Evolutionary conservation across 2,888 invertebrate species (phyloP), one percentile per base, ranked within the genome.

Genomic region (Nasonia oneida): DNA sequence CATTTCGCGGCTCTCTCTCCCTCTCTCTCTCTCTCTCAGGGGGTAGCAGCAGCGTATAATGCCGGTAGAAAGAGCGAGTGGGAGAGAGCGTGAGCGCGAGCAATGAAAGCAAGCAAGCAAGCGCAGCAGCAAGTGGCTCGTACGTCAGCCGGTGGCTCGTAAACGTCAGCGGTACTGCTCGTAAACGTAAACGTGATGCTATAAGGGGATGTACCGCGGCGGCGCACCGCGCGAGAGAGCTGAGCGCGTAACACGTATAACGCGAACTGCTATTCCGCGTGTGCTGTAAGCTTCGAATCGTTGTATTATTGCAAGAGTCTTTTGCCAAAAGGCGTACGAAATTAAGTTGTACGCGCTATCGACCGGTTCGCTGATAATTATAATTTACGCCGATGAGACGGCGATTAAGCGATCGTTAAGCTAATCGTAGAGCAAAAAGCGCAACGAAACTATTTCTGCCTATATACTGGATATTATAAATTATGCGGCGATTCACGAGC

Each of bases 61-160:
- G 10, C 57, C 18, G 42, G 64, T 23, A 47, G 57, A 10, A 14
- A 47, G 14, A 67, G 70, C n/a, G 18, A 29, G n/a, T 29, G 6
- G 15, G n/a, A 70, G 85, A 89, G 88, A 87, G 88, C 87, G 88
- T 23, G 50, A 77, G 77, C 76, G 39, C 57, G 88, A 90, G 90
- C 88, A 87, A 88, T 89, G 88, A 90, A 90, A 91, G 91, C 90
- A 91, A 89, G 92, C 91, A 91, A 91, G 92, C 91, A 74, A 71
- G 76, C 76, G 77, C 71, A 77, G 89, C 90, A 93, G 93, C 93
- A 93, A 93, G 93, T 93, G 93, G 93, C 93, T 93, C 93, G 93
- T 93, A 93, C 93, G 93, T 93, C 93, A 93, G 93, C 93, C 93
- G 92, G 93, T 93, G 93, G 93, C 93, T 93, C 93, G 93, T 93